Evolutionary conservation across 2,888 invertebrate species (phyloP).

Genomic region (Dioctria rufipes): DNA sequence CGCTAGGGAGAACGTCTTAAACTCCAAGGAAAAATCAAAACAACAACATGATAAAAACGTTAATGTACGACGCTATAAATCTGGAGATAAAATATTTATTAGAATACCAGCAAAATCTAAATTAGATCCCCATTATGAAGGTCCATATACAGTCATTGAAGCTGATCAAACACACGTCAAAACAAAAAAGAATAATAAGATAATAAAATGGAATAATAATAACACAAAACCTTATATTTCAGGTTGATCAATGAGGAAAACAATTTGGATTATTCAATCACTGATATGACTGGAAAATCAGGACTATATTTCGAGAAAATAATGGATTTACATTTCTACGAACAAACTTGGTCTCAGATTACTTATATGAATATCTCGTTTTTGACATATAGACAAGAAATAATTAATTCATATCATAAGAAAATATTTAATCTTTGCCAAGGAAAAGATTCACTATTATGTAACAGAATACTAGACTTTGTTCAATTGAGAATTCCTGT

Average conservation of each 20-base stretch:
- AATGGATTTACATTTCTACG: background rate
- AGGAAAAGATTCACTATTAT: background rate
- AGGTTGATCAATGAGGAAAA: background rate
- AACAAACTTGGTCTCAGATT: background rate
- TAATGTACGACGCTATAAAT: no score
- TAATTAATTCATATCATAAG: background rate
- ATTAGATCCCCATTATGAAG: conserved; percentile 21
- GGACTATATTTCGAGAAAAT: background rate
- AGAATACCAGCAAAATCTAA: background rate
- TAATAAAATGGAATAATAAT: no score
- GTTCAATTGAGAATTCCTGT: background rate
- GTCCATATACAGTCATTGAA: conserved; percentile 20
- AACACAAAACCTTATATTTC: conserved; percentile 22
- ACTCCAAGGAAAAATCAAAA: conserved; percentile 7
- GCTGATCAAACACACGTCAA: no score
- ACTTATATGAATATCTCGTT: background rate
- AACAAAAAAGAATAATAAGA: background rate
- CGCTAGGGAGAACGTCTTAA: no score
- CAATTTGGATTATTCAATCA: background rate
- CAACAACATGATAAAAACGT: background rate
- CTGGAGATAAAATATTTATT: conserved; percentile 9
- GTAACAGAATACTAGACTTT: background rate
- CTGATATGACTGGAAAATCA: background rate
- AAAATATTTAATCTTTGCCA: background rate
- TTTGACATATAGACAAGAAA: background rate